Conservation (phyloP, 1,140 invertebrate species). For the Caligus rogercresseyi region DNA sequence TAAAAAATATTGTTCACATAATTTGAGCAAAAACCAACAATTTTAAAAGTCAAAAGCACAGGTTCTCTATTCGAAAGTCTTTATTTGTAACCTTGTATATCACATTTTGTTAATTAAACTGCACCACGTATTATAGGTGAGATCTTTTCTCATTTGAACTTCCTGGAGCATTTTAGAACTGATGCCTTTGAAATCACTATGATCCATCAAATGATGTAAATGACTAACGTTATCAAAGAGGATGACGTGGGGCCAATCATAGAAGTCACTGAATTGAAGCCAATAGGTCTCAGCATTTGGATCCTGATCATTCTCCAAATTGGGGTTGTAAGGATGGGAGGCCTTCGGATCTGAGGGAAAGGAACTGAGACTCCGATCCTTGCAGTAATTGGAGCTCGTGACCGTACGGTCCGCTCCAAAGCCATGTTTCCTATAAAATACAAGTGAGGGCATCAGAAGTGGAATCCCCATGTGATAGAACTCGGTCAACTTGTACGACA, state of each 20-base stretch:
- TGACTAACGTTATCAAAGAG: not conserved
- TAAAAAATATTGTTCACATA: too few species aligned
- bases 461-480: slow-evolving; percentile 4
- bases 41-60: too few species aligned
- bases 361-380: not conserved
- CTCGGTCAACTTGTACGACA: slow-evolving; percentile 13
- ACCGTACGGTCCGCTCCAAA: not conserved
- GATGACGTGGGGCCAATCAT: not conserved
- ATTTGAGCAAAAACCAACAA: too few species aligned
- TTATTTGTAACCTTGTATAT: too few species aligned
- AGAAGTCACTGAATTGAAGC: slow-evolving; percentile 13
- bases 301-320: not conserved
- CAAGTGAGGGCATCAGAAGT: not conserved
- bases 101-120: not conserved
- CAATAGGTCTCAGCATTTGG: slow-evolving; percentile 6
- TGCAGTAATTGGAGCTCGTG: not conserved
- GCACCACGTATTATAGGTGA: not conserved
- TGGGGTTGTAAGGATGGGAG: slow-evolving; percentile 9
- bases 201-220: not conserved
- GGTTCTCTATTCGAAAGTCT: too few species aligned
- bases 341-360: not conserved
- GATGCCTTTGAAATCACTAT: not conserved
- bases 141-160: not conserved
- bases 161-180: not conserved
- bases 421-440: slow-evolving; percentile 3